Evolutionary conservation across 1,140 invertebrate genomes (phyloP), one percentile per base, ranked within the genome.

Genomic region (Hylaeus volcanicus): DNA sequence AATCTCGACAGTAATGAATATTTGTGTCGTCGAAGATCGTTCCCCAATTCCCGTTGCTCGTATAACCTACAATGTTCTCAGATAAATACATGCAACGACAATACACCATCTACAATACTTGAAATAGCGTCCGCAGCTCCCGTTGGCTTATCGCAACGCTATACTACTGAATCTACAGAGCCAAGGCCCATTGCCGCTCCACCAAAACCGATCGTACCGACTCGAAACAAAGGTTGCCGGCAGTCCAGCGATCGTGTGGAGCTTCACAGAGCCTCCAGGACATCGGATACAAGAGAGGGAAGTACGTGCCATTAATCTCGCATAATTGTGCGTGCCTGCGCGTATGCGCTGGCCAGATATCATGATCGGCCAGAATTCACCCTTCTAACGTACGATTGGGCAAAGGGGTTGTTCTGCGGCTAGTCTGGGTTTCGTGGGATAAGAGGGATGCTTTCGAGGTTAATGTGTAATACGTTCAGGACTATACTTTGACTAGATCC

Each of bases 291-390:
- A 65, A 66, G 51, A 64, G 70, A 74, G 77, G 70, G 77, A 79
- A 74, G 53, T 79, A 74, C 71, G 3, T 69, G 61, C 51, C 60
- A 56, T 72, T 79, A 79, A 79, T 79, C 77, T 56, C 51, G 51
- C 60, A 39, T 79, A 79, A 79, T 79, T 74, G 60, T 12, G 41
- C 53, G 15, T 45, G 58, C 8, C 5, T 39, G 58, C 39, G 15
- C 45, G 53, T 41, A 14, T 11, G 43, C 64, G 1, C 3, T n/a
- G 3, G n/a, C 26, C 14, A 48, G 65, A 70, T 77, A 76, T 69
- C 74, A 26, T 5, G 51, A 78, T 61, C 39, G 9, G 2, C 45
- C 43, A 15, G 39, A 69, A 60, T 43, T 43, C 66, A 37, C 12
- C 41, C 69, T 72, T 43, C 12, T 9, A 43, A 45, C 45, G 58